Evolutionary conservation across 2,888 invertebrate species (phyloP).

Genomic region (Lymantria monacha): DNA sequence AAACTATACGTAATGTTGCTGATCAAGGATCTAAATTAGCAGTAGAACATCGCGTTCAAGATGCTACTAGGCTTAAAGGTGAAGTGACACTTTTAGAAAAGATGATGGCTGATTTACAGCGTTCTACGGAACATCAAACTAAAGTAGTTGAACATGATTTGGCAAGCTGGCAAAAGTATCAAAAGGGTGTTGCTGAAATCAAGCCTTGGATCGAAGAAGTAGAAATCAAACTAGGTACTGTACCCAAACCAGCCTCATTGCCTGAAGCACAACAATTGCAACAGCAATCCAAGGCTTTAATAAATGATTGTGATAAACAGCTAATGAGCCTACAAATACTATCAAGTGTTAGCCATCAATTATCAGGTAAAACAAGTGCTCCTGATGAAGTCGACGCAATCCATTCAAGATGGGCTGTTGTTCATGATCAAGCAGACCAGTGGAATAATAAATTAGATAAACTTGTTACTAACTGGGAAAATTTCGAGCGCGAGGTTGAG

Average conservation of each 20-base stretch:
- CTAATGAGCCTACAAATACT: slow-evolving; percentile 88
- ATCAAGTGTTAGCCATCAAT: slow-evolving; percentile 87
- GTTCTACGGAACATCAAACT: slow-evolving; percentile 89
- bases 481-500: slow-evolving; percentile 89
- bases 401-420: slow-evolving; percentile 91
- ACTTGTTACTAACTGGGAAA: slow-evolving; percentile 90
- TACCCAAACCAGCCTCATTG: slow-evolving; percentile 89
- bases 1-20: slow-evolving; percentile 86
- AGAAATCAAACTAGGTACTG: slow-evolving; percentile 89
- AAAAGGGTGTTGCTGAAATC: slow-evolving; percentile 88
- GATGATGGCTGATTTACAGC: slow-evolving; percentile 88
- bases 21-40: slow-evolving; percentile 89
- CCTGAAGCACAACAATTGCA: slow-evolving; percentile 91
- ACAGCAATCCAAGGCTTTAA: slow-evolving; percentile 86
- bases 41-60: slow-evolving; percentile 85
- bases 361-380: slow-evolving; percentile 88
- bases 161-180: slow-evolving; percentile 92
- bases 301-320: slow-evolving; percentile 90
- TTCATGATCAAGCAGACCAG: slow-evolving; percentile 90
- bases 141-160: slow-evolving; percentile 89
- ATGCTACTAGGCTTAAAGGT: slow-evolving; percentile 87
- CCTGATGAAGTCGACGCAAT: slow-evolving; percentile 93
- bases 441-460: slow-evolving; percentile 90
- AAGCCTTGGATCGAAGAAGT: slow-evolving; percentile 95
- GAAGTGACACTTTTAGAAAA: slow-evolving; percentile 89